Conservation (phyloP, 2,113 vertebrate species). For the Oncorhynchus clarkii region DNA sequence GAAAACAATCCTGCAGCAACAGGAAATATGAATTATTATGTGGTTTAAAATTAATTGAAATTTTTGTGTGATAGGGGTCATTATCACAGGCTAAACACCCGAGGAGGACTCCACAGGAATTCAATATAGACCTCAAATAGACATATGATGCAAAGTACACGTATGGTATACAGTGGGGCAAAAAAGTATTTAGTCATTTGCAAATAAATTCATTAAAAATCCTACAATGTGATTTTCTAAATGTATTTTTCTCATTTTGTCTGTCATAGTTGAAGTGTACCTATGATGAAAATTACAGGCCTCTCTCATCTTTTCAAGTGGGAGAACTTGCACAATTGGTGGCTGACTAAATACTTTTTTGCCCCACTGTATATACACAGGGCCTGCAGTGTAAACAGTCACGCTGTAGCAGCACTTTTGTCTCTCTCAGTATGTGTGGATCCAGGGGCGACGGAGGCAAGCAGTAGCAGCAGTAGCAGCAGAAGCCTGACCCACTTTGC, state of each 20-base stretch:
- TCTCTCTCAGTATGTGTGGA: background rate
- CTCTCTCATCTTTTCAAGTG: too few relatives aligned
- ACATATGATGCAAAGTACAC: background rate
- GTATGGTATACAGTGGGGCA: background rate
- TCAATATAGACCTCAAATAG: constrained; percentile 15
- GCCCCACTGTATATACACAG: background rate
- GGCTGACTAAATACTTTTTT: too few relatives aligned
- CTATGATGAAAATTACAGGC: too few relatives aligned
- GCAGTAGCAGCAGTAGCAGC: constrained; percentile 3
- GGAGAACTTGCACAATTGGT: too few relatives aligned
- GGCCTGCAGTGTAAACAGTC: background rate
- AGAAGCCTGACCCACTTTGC: constrained; percentile 67
- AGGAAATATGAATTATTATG: too few relatives aligned
- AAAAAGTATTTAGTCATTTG: too few relatives aligned
- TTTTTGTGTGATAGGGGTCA: constrained; percentile 15
- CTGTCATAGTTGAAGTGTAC: too few relatives aligned
- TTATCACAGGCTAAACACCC: constrained; percentile 51
- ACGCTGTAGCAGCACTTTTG: background rate
- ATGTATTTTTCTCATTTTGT: too few relatives aligned
- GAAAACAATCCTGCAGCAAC: too few relatives aligned
- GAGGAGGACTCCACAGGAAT: constrained; percentile 31
- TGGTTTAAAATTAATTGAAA: too few relatives aligned
- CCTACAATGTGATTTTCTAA: too few relatives aligned
- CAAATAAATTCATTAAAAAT: too few relatives aligned
- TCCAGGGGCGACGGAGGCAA: constrained; percentile 16